Evolutionary conservation across 2,797 vertebrate species (phyloP), one percentile per base, ranked within the genome.

Genomic region (Coccyzus lansbergi): DNA sequence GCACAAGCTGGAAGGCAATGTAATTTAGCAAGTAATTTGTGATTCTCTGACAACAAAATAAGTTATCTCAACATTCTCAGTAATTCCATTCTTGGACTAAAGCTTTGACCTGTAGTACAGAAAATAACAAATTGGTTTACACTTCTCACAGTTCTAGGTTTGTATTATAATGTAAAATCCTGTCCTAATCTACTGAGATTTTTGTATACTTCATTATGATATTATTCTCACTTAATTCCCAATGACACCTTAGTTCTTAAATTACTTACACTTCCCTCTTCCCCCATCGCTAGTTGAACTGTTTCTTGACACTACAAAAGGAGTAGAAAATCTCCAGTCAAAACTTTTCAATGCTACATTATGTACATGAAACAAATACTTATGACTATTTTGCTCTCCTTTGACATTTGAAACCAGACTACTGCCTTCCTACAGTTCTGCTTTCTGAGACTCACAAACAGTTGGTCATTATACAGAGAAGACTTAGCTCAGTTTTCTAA

Each of bases 341-440:
- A 48, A 90, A 78, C 38, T 92, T 65, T 55, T 83, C 55, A 52
- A 1, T 48, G 65, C 29, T 58, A 36, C 28, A 88, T 94, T 65
- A 48, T 78, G 51, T 86, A 36, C 62, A 46, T 34, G 58, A 87
- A 85, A 85, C 22, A 87, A 87, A 90, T 69, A 44, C 49, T 90
- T 74, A 63, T 51, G 90, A 48, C 69, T 89, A 26, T 86, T 94
- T 91, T 91, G 22, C 15, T 29, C 29, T 76, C 48, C 52, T 75
- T 78, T 96, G 92, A 84, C 80, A 91, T 92, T 90, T 95, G 89
- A 95, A 92, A 84, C 55, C 77, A 83, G n/a, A 80, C 70, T 81
- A 13, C 34, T 0, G 60, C 85, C 58, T 91, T 91, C 55, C 74
- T 79, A 76, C 77, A 44, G 36, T 49, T 55, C 51, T 83, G 79